Evolutionary conservation across 2,797 vertebrate genomes (phyloP).

Genomic region (Capromys pilorides): DNA sequence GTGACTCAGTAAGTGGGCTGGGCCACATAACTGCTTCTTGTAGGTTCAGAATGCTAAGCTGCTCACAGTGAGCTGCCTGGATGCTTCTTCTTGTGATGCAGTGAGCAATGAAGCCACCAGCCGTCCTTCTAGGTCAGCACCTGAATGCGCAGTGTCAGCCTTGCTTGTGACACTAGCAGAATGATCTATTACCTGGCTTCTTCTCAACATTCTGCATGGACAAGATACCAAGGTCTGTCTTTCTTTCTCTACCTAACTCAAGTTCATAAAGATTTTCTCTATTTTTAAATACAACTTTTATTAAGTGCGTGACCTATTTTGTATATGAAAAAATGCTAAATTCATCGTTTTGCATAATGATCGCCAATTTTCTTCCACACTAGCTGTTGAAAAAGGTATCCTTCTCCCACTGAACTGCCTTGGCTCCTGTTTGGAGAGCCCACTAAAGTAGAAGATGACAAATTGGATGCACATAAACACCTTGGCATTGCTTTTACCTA

Average conservation of each 20-base stretch:
- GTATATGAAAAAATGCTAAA: neutral
- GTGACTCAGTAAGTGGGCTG: neutral
- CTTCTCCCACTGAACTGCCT: slow-evolving; percentile 11
- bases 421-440: slow-evolving; percentile 33
- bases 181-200: neutral
- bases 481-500: neutral
- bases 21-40: too few relatives aligned
- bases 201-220: neutral
- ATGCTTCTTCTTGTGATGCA: neutral
- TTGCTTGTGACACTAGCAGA: too few relatives aligned
- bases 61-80: neutral
- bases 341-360: neutral
- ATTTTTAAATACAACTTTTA: neutral
- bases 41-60: neutral
- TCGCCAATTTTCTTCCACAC: neutral
- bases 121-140: too few relatives aligned
- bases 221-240: neutral
- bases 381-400: neutral
- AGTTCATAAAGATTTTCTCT: neutral
- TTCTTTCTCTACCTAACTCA: neutral
- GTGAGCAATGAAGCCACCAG: neutral
- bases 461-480: neutral
- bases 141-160: too few relatives aligned
- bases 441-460: slow-evolving; percentile 32
- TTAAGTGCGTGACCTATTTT: neutral